Percentiles rank a stretch among this genome's conserved stretches.
Evolutionary conservation across 1,140 invertebrate genomes (phyloP).

Genomic region (Anastatus disparis): DNA sequence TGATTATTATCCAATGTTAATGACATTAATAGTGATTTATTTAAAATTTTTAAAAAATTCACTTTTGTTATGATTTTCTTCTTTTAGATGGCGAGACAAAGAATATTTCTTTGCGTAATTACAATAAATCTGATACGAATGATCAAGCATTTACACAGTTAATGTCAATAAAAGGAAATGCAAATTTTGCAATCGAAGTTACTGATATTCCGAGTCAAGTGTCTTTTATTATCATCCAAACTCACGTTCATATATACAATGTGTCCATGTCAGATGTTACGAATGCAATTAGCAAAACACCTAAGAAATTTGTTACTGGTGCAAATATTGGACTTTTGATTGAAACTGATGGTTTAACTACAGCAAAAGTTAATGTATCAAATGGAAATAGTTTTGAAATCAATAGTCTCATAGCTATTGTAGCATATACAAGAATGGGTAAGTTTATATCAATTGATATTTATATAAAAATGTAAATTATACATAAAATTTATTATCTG

Average conservation of each 20-base stretch:
- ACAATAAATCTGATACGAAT: constrained; percentile 24
- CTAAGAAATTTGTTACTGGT: constrained; percentile 61
- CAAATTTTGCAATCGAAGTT: constrained; percentile 63
- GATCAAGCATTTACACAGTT: constrained; percentile 47
- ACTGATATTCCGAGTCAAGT: constrained; percentile 63
- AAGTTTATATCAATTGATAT: no score
- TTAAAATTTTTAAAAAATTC: no score
- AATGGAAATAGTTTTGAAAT: constrained; percentile 62
- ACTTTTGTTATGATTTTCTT: no score
- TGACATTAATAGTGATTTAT: no score
- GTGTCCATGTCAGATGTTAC: constrained; percentile 71
- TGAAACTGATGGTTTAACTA: constrained; percentile 35
- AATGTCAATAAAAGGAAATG: constrained; percentile 43
- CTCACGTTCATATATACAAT: constrained; percentile 72
- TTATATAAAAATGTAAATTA: no score
- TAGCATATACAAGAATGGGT: constrained; percentile 70
- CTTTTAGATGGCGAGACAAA: constrained; percentile 42
- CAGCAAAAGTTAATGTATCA: constrained; percentile 56
- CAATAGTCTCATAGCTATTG: constrained; percentile 65
- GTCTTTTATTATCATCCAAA: constrained; percentile 75
- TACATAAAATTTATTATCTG: no score
- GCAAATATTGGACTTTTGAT: constrained; percentile 74
- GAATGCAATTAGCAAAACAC: constrained; percentile 49
- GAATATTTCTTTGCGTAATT: constrained; percentile 33
- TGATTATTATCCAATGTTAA: no score